phyloP scores from a whole-genome alignment of 2,113 vertebrate genomes.

The Nycticebus coucang region DNA sequence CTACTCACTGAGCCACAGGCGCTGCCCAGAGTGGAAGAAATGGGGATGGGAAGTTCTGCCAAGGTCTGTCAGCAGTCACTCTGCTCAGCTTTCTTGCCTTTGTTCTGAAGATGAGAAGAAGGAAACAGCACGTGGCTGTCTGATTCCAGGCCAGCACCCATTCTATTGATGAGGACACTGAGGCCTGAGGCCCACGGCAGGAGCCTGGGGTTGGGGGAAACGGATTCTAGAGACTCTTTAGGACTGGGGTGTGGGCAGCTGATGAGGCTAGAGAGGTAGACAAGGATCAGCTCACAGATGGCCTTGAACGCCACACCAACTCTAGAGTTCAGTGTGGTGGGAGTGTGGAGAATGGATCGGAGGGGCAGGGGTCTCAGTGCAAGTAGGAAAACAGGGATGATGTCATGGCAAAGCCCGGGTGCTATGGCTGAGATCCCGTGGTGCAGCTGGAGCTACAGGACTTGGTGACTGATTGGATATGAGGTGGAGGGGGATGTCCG shows the following conservation, averaged over 20 bases:
- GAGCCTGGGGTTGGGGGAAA: background rate
- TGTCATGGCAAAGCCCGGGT: background rate
- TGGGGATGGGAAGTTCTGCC: background rate
- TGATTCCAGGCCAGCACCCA: background rate
- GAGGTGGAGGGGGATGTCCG: background rate
- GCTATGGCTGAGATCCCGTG: accelerated
- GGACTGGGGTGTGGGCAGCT: background rate
- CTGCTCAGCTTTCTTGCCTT: background rate
- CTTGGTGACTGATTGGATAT: background rate
- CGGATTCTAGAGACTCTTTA: background rate
- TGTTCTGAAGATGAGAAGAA: background rate
- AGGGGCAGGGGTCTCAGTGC: background rate
- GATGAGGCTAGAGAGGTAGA: background rate
- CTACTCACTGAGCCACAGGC: no score
- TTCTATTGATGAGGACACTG: background rate
- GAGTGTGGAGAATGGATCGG: background rate
- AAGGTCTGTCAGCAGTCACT: background rate
- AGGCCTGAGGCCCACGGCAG: background rate
- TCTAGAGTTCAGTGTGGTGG: background rate
- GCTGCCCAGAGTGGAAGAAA: background rate
- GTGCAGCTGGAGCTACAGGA: background rate
- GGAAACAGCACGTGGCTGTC: accelerated
- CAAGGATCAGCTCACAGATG: no score
- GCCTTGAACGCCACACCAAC: background rate
- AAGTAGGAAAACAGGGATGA: background rate